Evolutionary conservation across 2,888 invertebrate genomes (phyloP), one percentile per base, ranked within the genome.

Genomic region (Antheraea yamamai): DNA sequence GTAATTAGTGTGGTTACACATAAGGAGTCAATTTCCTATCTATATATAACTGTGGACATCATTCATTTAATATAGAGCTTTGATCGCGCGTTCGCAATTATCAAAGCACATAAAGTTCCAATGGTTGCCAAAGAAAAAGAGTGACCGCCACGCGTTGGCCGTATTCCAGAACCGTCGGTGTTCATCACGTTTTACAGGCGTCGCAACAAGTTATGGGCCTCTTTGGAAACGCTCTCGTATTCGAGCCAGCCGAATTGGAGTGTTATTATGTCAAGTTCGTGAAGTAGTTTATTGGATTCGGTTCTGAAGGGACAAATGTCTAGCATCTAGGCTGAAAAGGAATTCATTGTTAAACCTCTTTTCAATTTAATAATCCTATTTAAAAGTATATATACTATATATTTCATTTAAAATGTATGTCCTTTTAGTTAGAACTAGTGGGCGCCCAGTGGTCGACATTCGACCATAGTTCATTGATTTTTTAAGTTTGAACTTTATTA

Each of bases 181-280:
- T 87, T 85, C 88, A 87, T 88, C 88, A 86, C 84, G 83, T 82
- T 85, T 82, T 81, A 80, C 80, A 82, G 83, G 80, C 85, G 79
- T 88, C 80, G 90, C 90, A 91, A 91, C 91, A 91, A 90, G 91
- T 91, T 88, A 87, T 86, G 80, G 82, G 81, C 80, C 83, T 84
- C 81, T 84, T 85, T 82, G 77, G 78, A 82, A 81, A 79, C 75
- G 78, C 78, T 79, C 52, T 58, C 75, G 58, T 64, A 76, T 75
- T 73, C 73, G 70, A 74, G 72, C 73, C 75, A 72, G 75, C 66
- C 75, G 75, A 75, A 75, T 75, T 75, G 75, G 70, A 75, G 75
- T 75, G 75, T 75, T 75, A 75, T 75, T 75, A 75, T 75, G 73
- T 75, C 39, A 58, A 75, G 75, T 75, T 75, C 68, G 75, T 75